Evolutionary conservation across 2,113 vertebrate species (phyloP).

Genomic region (Tragelaphus buxtoni): DNA sequence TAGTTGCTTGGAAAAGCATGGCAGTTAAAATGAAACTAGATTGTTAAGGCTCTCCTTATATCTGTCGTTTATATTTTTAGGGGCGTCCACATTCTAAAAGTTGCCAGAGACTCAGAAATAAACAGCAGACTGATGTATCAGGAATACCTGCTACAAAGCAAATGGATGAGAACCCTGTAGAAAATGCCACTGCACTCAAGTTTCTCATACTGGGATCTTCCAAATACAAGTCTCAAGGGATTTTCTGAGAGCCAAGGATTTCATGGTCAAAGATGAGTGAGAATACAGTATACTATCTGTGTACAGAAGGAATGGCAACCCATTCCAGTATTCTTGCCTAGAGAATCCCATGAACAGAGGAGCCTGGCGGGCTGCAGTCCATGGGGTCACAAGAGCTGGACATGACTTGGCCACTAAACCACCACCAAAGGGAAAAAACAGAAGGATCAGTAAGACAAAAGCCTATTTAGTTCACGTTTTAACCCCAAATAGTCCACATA

Average conservation of each 20-base stretch:
- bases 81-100: not conserved
- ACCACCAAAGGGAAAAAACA: not conserved
- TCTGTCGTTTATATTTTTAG: not conserved
- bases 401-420: not conserved
- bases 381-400: not conserved
- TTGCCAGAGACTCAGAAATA: not conserved
- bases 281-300: not conserved
- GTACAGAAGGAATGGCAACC: not conserved
- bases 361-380: not conserved
- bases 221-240: not conserved
- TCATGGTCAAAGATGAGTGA: not conserved
- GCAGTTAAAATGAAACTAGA: not conserved
- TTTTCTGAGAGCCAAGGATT: not conserved
- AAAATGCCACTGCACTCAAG: not conserved
- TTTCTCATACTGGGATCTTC: not conserved
- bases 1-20: not conserved
- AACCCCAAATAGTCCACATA: not conserved
- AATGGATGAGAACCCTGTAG: accelerated
- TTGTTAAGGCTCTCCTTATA: accelerated
- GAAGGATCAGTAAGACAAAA: not conserved
- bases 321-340: not conserved
- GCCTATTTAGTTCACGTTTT: not conserved
- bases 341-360: not conserved
- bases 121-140: not conserved
- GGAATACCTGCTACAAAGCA: not conserved